phyloP scores from a whole-genome alignment of 1,140 invertebrate species.

The Sitodiplosis mosellana region DNA sequence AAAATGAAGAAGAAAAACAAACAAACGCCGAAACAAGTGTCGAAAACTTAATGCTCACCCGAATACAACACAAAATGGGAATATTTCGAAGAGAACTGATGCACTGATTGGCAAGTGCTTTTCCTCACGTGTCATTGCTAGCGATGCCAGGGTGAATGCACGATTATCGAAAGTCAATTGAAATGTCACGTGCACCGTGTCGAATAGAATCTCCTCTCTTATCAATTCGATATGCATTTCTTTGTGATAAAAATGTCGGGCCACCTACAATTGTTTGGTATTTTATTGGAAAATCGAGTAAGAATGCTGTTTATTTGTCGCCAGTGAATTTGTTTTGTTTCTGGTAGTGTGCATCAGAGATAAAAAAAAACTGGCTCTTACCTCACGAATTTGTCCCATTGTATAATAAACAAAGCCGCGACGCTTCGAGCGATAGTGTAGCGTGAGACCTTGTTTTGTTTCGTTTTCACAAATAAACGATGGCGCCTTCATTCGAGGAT shows the following conservation, averaged over 20 bases:
- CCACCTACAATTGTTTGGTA: conserved; percentile 37
- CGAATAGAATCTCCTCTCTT: conserved; percentile 64
- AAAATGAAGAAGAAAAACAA: no score
- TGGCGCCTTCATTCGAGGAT: conserved; percentile 76
- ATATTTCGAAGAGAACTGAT: conserved; percentile 85
- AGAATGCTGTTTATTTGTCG: not conserved
- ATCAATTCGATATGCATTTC: conserved; percentile 82
- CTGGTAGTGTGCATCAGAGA: conserved; percentile 5
- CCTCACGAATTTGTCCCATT: conserved; percentile 87
- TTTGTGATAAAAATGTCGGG: conserved; percentile 79
- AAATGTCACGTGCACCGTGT: conserved; percentile 86
- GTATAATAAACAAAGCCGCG: conserved; percentile 90
- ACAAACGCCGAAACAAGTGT: no score
- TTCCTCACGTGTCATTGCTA: conserved; percentile 67
- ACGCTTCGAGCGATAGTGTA: conserved; percentile 85
- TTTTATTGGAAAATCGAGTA: not conserved
- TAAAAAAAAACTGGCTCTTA: not conserved
- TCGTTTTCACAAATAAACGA: conserved; percentile 95
- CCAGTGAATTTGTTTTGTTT: not conserved
- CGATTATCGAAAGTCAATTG: conserved; percentile 87
- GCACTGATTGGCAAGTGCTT: conserved; percentile 73
- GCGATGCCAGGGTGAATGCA: conserved; percentile 59
- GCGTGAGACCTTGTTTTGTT: conserved; percentile 69
- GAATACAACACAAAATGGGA: conserved; percentile 94
- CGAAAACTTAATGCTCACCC: conserved; percentile 36